Evolutionary conservation across 2,888 invertebrate genomes (phyloP), one percentile per base, ranked within the genome.

Genomic region (Prenolepis imparis): DNA sequence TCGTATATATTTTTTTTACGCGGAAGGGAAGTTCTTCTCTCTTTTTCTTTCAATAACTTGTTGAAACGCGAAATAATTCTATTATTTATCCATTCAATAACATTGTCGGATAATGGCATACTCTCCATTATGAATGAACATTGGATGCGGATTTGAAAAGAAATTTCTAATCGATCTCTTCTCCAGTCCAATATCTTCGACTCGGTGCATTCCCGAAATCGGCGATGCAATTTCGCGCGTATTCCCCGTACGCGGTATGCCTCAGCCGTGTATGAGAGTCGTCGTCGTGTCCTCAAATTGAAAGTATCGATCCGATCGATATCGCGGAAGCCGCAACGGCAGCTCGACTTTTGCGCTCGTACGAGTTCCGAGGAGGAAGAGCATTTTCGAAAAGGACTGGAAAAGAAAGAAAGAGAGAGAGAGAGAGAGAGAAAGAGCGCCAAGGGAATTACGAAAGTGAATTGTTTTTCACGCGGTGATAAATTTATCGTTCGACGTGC

Each of bases 271-370:
- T 39, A 24, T 66, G 12, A 52, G 41, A 36, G 36, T 28, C 28
- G 28, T 28, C 36, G 36, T 36, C 73, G 48, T 15, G 55, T 9
- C 41, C 57, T 77, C 57, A 68, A 77, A 77, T 78, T 72, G 78
- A 70, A 78, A 70, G 41, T 78, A 78, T 70, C 78, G 72, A 77
- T 41, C 70, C 28, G 77, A 78, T 72, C 72, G 78, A 24, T 78
- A 78, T 70, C 78, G n/a, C 36, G 3, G 12, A 41, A 64, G 39
- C 28, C 77, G 66, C 48, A 15, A 24, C 39, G 66, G 39, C 32
- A 24, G 32, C 32, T 67, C 12, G 77, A 57, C 68, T 41, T n/a
- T 77, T 5, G 21, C 77, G 55, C 24, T 28, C 18, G 64, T 32
- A 28, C 52, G 52, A 9, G 36, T 9, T 57, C 11, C 57, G n/a